Evolutionary conservation across 1,140 invertebrate species (phyloP), one percentile per base, ranked within the genome.

Genomic region (Leptopilina clavipes): DNA sequence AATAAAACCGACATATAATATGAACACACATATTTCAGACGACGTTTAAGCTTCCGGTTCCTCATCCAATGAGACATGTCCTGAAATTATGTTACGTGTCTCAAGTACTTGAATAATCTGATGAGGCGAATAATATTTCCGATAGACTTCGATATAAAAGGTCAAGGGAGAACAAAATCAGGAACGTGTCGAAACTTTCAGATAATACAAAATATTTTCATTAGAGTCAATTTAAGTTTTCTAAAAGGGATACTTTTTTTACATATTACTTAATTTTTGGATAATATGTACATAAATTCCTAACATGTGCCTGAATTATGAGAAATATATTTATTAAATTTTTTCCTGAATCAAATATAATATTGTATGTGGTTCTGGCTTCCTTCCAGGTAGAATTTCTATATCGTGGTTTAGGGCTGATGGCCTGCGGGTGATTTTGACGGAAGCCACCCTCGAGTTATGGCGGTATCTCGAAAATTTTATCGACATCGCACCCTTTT

Each of bases 381-480:
- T 25, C 6, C 59, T 31, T 65, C 22, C 25, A 65, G 59, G 59
- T 25, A 31, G 25, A 65, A 65, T 65, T 37, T 65, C 48, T n/a
- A 22, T 22, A 22, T 65, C 10, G 11, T 25, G 56, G 56, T 22
- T 65, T 65, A n/a, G 14, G 59, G 59, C 22, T 65, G 59, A 65
- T 31, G 22, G 14, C 22, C 22, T 65, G 59, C 22, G 59, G 59
- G 59, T 65, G 7, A 59, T 31, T 59, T 59, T 59, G 56, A n/a
- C 12, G 59, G 11, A 65, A 31, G 12, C 10, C 59, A 65, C 59
- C 59, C 59, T 65, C 22, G 22, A 65, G 59, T 65, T 65, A 65
- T 65, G 48, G 72, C 37, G 19, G 45, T 40, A 52, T 56, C 52
- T 73, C 52, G 52, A 73, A 73, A 73, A 56, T 52, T 52, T 56